Evolutionary conservation across 1,140 invertebrate genomes (phyloP).

Genomic region (Pseudobourletiella spinata): DNA sequence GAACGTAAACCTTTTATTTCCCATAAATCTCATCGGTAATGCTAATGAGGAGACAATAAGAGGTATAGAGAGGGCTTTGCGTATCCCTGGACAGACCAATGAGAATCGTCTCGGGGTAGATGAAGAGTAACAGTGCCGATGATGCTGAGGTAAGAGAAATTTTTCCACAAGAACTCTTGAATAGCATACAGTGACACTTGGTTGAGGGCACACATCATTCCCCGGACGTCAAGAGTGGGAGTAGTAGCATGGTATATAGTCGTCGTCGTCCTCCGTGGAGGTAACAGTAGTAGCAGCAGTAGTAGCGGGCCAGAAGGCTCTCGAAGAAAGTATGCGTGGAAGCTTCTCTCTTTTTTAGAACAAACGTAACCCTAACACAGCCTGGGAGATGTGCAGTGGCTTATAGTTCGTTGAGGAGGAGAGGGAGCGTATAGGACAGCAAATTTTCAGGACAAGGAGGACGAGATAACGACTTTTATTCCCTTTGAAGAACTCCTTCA

Average conservation of each 20-base stretch:
- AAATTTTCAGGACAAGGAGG: slow-evolving; percentile 20
- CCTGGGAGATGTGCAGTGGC: too few relatives aligned
- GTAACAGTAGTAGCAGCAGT: not conserved
- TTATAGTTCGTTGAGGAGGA: not conserved
- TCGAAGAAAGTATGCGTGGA: not conserved
- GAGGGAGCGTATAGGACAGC: slow-evolving; percentile 37
- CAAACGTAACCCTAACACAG: too few relatives aligned
- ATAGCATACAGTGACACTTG: not conserved
- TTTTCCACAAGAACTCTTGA: slow-evolving; percentile 7
- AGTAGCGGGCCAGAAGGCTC: not conserved
- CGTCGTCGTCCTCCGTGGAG: not conserved
- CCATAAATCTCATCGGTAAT: not conserved
- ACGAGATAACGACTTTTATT: slow-evolving; percentile 20
- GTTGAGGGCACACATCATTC: not conserved
- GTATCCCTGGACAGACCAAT: not conserved
- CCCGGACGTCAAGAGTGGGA: not conserved
- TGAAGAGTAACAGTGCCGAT: slow-evolving; percentile 7
- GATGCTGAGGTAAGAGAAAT: slow-evolving; percentile 11
- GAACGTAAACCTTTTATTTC: too few relatives aligned
- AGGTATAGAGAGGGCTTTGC: not conserved
- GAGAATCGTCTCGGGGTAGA: not conserved
- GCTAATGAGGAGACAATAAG: not conserved
- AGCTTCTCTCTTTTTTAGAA: not conserved
- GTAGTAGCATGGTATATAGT: not conserved
- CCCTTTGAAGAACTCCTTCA: slow-evolving; percentile 14